These are phyloP conservation scores for Aphelenchoides fujianensis DNA, from an alignment of 1,140 invertebrate species.

Conservation along the genomic window DNA sequence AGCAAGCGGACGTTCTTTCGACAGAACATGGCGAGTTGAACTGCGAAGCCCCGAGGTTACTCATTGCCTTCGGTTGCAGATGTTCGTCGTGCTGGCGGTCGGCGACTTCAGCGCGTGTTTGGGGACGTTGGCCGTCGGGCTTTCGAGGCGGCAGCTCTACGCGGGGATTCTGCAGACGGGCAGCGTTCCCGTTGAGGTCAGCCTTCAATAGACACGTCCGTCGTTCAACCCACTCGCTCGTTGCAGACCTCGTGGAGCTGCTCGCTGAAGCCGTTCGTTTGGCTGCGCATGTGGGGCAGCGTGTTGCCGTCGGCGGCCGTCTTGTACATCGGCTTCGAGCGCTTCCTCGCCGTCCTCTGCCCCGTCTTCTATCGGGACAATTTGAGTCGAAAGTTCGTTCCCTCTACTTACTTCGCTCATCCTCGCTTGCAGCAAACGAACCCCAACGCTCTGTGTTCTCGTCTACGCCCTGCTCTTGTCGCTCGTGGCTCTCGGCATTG, in stretches of 20 bases:
- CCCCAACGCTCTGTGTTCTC: constrained; percentile 29
- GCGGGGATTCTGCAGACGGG: not conserved
- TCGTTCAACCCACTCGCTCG: not conserved
- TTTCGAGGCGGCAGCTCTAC: not conserved
- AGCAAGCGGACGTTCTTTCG: constrained; percentile 41
- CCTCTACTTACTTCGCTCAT: not conserved
- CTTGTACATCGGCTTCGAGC: constrained; percentile 42
- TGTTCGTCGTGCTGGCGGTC: constrained; percentile 36
- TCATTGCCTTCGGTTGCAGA: constrained; percentile 19
- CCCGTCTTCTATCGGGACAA: constrained; percentile 35
- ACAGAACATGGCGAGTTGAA: constrained; percentile 33
- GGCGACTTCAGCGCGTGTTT: constrained; percentile 33
- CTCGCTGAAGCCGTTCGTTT: constrained; percentile 40
- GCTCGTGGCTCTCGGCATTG: constrained; percentile 26
- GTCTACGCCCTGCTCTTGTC: constrained; percentile 32
- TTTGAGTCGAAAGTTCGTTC: constrained; percentile 22
- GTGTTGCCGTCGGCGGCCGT: constrained; percentile 33
- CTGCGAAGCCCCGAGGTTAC: not conserved
- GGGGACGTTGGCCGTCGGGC: constrained; percentile 27
- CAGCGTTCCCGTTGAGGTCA: not conserved
- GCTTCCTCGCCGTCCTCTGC: constrained; percentile 37
- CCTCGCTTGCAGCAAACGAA: not conserved
- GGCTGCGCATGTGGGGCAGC: constrained; percentile 32
- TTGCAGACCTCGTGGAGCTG: constrained; percentile 41
- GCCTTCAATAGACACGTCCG: not conserved